These are phyloP conservation scores for Crotalus viridis DNA, from an alignment of 2,113 vertebrate genomes.

Conservation along the genomic window DNA sequence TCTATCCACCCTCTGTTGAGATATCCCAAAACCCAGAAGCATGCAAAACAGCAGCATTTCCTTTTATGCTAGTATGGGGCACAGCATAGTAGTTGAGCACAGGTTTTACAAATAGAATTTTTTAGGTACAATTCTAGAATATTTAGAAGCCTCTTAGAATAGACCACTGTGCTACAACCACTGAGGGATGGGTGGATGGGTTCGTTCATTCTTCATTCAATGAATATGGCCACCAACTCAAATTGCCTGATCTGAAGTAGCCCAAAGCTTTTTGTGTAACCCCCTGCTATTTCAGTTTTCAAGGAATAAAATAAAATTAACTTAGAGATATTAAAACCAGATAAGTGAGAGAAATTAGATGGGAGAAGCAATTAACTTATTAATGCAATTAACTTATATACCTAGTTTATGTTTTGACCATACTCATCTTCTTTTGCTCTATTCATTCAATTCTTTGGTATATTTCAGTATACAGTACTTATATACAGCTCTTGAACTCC, in stretches of 20 bases:
- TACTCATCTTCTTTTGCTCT: not conserved
- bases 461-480: not conserved
- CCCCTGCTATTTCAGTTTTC: not conserved
- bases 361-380: not conserved
- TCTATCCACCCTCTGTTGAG: not conserved
- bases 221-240: not conserved
- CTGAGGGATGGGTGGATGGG: not conserved
- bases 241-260: not conserved
- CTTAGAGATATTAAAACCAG: not conserved
- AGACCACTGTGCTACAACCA: not conserved
- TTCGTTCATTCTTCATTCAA: not conserved
- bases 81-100: not conserved
- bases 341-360: not conserved
- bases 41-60: not conserved
- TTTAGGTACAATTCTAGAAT: not conserved
- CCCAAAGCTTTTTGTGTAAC: not conserved
- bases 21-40: not conserved
- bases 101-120: not conserved
- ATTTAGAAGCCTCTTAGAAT: not conserved
- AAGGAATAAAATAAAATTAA: not conserved
- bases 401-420: not conserved
- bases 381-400: not conserved
- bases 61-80: not conserved
- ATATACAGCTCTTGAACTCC: not conserved
- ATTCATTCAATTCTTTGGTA: not conserved